Percentiles rank a stretch among this genome's conserved stretches.
Conservation (phyloP, 2,888 invertebrate species). For the Eugnorisma glareosa region DNA sequence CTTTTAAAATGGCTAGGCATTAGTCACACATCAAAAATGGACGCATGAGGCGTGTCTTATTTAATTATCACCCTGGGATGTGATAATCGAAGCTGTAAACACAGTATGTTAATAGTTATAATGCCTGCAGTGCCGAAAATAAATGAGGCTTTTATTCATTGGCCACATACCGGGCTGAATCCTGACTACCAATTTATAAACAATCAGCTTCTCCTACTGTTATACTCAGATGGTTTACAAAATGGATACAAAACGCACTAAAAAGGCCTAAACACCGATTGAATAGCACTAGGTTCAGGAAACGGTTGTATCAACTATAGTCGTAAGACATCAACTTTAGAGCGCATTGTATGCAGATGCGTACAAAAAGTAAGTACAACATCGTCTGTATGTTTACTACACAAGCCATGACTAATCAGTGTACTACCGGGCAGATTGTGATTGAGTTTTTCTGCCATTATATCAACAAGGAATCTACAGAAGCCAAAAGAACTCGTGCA, state of each 20-base stretch:
- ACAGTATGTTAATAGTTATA: neutral
- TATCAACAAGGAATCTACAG: neutral
- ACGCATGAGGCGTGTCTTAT: neutral
- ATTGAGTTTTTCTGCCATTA: neutral
- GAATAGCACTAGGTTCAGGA: constrained; percentile 48
- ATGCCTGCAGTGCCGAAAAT: neutral
- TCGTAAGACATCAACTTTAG: constrained; percentile 37
- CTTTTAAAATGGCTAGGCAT: constrained; percentile 20
- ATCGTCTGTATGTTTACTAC: constrained; percentile 43
- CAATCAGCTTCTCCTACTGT: neutral
- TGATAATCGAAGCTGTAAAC: neutral
- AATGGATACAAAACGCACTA: constrained; percentile 20
- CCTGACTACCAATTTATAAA: neutral
- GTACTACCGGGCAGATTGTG: neutral
- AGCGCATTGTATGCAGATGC: constrained; percentile 55
- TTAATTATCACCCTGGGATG: constrained; percentile 5
- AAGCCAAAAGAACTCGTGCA: neutral
- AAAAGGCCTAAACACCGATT: constrained; percentile 41
- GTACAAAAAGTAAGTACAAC: constrained; percentile 40
- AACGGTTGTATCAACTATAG: constrained; percentile 56
- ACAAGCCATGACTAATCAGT: constrained; percentile 21
- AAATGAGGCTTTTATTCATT: neutral
- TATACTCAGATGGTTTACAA: constrained; percentile 34
- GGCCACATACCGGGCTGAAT: neutral
- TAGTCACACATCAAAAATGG: constrained; percentile 39